phyloP scores from a whole-genome alignment of 23 tunicate species.

The Diplosoma virens region DNA sequence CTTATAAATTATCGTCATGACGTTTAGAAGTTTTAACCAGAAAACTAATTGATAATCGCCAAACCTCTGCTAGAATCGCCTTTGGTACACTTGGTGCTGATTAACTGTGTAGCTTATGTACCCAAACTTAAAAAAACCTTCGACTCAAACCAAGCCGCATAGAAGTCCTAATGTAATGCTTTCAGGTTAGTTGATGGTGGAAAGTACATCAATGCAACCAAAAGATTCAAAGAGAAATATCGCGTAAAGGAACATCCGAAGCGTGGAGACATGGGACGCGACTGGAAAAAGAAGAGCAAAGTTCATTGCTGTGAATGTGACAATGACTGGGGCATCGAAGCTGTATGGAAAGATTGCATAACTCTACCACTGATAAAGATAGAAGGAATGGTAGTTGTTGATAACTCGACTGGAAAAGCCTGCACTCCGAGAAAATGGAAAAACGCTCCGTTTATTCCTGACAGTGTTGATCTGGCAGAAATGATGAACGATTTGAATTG shows the following conservation, averaged over 20 bases:
- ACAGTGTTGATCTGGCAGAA: too few relatives aligned
- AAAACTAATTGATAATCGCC: too few relatives aligned
- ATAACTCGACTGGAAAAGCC: neutral
- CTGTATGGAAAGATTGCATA: conserved; percentile 18
- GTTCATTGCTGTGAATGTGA: conserved; percentile 21
- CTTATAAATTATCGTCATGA: too few relatives aligned
- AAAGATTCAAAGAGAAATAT: conserved; percentile 24
- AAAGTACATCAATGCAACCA: neutral
- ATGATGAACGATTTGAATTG: too few relatives aligned
- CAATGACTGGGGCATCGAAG: conserved; percentile 43
- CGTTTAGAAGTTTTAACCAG: too few relatives aligned
- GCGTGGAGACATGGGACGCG: too few relatives aligned
- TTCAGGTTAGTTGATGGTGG: too few relatives aligned
- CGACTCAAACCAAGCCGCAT: too few relatives aligned
- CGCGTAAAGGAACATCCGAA: neutral
- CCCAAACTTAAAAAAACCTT: too few relatives aligned
- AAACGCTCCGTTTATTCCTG: neutral
- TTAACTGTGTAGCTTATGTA: too few relatives aligned
- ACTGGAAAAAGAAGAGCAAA: conserved; percentile 15
- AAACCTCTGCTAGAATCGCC: too few relatives aligned
- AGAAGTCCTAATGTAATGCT: neutral
- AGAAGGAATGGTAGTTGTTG: conserved; percentile 15
- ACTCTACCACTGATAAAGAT: conserved; percentile 32
- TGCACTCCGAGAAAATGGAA: conserved; percentile 14
- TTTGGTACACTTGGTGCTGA: too few relatives aligned